Percentiles rank a stretch among this genome's conserved stretches.
phyloP scores from a whole-genome alignment of 2,888 invertebrate species.

The Papilio gigon region DNA sequence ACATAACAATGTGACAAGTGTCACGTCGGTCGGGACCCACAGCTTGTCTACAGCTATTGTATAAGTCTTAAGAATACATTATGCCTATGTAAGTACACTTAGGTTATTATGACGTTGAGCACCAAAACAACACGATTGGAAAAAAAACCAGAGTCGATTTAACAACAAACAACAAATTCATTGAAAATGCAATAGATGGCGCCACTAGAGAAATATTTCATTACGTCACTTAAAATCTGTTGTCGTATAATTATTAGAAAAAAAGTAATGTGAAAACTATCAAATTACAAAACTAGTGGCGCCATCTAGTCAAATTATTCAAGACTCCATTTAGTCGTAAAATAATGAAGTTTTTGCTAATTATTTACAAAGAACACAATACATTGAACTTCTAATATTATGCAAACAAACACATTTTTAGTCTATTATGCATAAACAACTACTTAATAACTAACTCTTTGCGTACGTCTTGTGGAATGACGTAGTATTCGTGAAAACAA shows the following conservation, averaged over 20 bases:
- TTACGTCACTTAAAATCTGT: too few relatives aligned
- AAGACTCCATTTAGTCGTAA: not conserved
- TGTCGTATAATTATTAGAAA: not conserved
- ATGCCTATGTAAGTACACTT: conserved; percentile 35
- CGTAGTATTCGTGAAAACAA: too few relatives aligned
- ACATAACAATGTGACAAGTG: not conserved
- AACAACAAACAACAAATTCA: not conserved
- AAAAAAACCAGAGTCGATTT: not conserved
- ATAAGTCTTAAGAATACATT: conserved; percentile 18
- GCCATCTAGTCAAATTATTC: not conserved
- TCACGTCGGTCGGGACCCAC: not conserved
- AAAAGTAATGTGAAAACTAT: too few relatives aligned
- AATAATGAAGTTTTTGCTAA: not conserved
- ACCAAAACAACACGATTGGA: conserved; percentile 9
- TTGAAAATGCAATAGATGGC: not conserved
- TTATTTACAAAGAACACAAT: conserved; percentile 34
- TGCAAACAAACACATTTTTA: conserved; percentile 23
- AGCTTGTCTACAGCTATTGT: not conserved
- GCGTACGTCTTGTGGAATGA: too few relatives aligned
- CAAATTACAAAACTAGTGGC: not conserved
- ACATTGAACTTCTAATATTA: conserved; percentile 26
- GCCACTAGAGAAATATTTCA: not conserved
- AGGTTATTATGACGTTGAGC: conserved; percentile 35
- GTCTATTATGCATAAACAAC: not conserved
- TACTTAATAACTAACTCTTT: not conserved